Evolutionary conservation across 2,113 vertebrate species (phyloP).

Genomic region (Odocoileus virginianus): DNA sequence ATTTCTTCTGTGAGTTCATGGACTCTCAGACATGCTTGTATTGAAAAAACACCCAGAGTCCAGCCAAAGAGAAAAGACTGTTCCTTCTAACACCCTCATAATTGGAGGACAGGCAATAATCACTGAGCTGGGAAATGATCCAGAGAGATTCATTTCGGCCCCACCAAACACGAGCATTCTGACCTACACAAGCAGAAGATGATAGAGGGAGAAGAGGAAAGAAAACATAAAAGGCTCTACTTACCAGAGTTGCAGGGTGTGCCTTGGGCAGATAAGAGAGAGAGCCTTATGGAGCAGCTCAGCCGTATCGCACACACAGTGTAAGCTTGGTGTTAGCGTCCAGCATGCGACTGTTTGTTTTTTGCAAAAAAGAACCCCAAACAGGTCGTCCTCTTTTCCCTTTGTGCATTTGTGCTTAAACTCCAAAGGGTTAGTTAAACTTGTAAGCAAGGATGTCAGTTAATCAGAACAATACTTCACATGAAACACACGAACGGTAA

Average conservation of each 20-base stretch:
- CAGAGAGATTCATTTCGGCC: conserved; percentile 9
- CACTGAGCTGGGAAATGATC: background rate
- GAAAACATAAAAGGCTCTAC: conserved; percentile 86
- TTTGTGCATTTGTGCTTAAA: conserved; percentile 81
- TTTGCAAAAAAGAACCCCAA: conserved; percentile 82
- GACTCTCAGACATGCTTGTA: conserved; percentile 9
- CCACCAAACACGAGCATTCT: conserved; percentile 46
- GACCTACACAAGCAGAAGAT: conserved; percentile 60
- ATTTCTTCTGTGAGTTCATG: conserved; percentile 9
- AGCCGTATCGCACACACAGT: conserved; percentile 90
- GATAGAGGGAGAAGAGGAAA: conserved; percentile 62
- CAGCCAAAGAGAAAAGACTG: conserved; percentile 16
- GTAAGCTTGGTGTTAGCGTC: conserved; percentile 98
- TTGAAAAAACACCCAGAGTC: background rate
- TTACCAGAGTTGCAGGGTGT: conserved; percentile 85
- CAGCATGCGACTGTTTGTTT: conserved; percentile 90
- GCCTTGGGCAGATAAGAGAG: conserved; percentile 87
- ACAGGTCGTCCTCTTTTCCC: conserved; percentile 80
- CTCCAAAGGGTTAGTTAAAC: conserved; percentile 94
- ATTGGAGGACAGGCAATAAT: background rate
- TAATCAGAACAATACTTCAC: conserved; percentile 87
- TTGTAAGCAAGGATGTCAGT: conserved; percentile 97
- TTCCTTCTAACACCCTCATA: background rate
- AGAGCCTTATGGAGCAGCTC: conserved; percentile 90
- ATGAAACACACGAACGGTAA: conserved; percentile 82